Percentiles rank a stretch among this genome's conserved stretches.
Conservation (phyloP, 2,113 vertebrate species). For the Seriola aureovittata region DNA sequence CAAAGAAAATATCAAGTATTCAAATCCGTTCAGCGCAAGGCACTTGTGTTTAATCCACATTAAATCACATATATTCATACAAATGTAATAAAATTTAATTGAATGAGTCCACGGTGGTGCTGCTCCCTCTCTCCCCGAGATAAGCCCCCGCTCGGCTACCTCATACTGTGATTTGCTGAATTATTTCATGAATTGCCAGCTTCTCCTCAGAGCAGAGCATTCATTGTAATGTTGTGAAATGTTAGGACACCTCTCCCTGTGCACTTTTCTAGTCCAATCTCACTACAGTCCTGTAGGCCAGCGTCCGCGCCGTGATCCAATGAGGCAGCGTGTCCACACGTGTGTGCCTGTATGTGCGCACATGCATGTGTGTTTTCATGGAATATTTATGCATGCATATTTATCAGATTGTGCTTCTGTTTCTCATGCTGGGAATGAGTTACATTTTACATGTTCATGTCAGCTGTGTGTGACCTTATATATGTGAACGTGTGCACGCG, state of each 20-base stretch:
- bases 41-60: slow-evolving; percentile 60
- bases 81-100: slow-evolving; percentile 65
- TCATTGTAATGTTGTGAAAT: slow-evolving; percentile 61
- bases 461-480: slow-evolving; percentile 1
- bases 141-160: slow-evolving; percentile 53
- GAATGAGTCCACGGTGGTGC: slow-evolving; percentile 43
- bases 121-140: slow-evolving; percentile 9
- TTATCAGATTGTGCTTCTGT: slow-evolving; percentile 54
- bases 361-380: slow-evolving; percentile 17
- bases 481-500: slow-evolving; percentile 3
- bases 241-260: slow-evolving; percentile 61
- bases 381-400: slow-evolving; percentile 39
- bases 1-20: slow-evolving; percentile 61
- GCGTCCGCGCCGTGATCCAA: slow-evolving; percentile 45
- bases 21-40: slow-evolving; percentile 54
- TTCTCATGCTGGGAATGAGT: slow-evolving; percentile 31
- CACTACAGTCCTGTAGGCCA: slow-evolving; percentile 15
- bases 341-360: slow-evolving; percentile 32
- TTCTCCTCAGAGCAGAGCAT: slow-evolving; percentile 48
- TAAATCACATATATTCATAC: slow-evolving; percentile 64
- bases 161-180: slow-evolving; percentile 56
- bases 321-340: slow-evolving; percentile 51
- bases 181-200: slow-evolving; percentile 62
- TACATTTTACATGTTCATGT: slow-evolving; percentile 40
- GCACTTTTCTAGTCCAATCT: slow-evolving; percentile 31